Evolutionary conservation across 2,113 vertebrate species (phyloP).

Genomic region (Clupea harengus): DNA sequence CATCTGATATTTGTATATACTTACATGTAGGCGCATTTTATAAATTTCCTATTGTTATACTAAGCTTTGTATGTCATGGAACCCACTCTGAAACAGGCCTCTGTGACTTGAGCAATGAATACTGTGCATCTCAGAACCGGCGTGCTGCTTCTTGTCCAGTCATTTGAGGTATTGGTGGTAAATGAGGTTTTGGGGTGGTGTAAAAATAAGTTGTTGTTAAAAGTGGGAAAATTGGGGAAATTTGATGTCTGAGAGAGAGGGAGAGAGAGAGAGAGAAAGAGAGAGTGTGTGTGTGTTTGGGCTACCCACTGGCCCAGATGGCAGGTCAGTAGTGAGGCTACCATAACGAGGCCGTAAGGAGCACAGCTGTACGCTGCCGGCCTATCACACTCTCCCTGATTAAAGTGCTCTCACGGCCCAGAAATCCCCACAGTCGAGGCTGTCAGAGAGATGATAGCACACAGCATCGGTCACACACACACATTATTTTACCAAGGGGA

Average conservation of each 20-base stretch:
- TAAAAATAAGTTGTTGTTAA: background rate
- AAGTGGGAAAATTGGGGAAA: background rate
- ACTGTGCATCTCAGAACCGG: too few species aligned
- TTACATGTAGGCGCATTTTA: too few species aligned
- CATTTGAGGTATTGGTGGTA: background rate
- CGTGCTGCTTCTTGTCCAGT: background rate
- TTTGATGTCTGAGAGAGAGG: background rate
- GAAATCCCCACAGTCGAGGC: background rate
- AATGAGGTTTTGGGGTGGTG: background rate
- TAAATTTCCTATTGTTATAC: too few species aligned
- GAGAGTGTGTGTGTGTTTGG: background rate
- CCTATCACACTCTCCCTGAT: background rate
- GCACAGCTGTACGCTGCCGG: constrained; percentile 56
- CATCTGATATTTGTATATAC: too few species aligned
- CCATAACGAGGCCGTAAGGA: constrained; percentile 50
- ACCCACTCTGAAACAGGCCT: too few species aligned
- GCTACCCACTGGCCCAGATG: constrained; percentile 59
- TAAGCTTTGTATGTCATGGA: too few species aligned
- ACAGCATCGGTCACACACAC: constrained; percentile 1
- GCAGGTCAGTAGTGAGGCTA: constrained; percentile 49
- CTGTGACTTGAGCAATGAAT: too few species aligned
- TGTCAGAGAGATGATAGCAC: background rate
- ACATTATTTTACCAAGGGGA: constrained; percentile 3
- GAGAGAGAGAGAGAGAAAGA: background rate
- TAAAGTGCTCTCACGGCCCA: constrained; percentile 29